Evolutionary conservation across 2,113 vertebrate species (phyloP).

Genomic region (Nansenia antarctica): DNA sequence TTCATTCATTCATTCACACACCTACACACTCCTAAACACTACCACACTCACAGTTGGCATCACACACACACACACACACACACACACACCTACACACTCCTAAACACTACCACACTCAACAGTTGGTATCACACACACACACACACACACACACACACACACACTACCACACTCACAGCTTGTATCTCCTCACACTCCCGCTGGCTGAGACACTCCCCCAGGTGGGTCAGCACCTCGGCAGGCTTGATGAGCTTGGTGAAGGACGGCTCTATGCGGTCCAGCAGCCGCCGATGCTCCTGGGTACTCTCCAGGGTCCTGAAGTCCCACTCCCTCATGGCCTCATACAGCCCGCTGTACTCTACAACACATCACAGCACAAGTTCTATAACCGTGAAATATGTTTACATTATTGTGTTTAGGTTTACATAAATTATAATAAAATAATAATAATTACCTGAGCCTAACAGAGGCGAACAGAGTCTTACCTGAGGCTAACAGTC

Average conservation of each 20-base stretch:
- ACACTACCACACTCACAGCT: constrained; percentile 30
- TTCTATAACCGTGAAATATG: too few relatives aligned
- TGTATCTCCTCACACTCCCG: constrained; percentile 47
- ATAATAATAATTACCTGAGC: neutral
- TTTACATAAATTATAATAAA: too few relatives aligned
- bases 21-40: too few relatives aligned
- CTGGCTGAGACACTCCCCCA: constrained; percentile 27
- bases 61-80: too few relatives aligned
- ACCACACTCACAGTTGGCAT: too few relatives aligned
- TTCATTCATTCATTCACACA: too few relatives aligned
- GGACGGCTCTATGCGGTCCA: constrained; percentile 29
- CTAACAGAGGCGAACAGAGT: neutral
- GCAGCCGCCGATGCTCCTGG: neutral
- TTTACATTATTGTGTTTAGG: too few relatives aligned
- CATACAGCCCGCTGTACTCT: constrained; percentile 50
- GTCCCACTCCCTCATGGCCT: constrained; percentile 36
- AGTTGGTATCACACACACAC: constrained; percentile 22
- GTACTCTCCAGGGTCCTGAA: constrained; percentile 33
- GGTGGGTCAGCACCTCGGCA: constrained; percentile 22
- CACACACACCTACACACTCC: too few relatives aligned
- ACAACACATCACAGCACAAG: neutral
- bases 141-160: neutral
- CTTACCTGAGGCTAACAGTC: neutral
- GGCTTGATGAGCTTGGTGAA: constrained; percentile 49
- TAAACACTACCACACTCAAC: too few relatives aligned